Conservation (phyloP, 2,113 vertebrate genomes). For the Salminus brasiliensis region DNA sequence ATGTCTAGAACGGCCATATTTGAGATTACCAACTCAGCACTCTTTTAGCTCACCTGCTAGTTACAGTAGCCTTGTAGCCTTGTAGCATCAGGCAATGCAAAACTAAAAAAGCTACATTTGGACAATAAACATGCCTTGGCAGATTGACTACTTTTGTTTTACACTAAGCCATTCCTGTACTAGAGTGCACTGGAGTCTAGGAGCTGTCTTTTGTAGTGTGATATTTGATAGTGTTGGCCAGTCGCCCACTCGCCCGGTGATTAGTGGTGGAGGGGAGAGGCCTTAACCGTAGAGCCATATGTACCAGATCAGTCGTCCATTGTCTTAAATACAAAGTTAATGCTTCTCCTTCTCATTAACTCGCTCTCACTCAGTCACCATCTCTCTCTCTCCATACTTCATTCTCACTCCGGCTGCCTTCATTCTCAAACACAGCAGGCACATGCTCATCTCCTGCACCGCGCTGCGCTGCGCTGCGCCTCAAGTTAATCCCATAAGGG, state of each 20-base stretch:
- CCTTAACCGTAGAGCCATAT: slow-evolving; percentile 9
- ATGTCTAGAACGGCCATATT: too few species aligned
- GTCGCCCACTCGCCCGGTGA: neutral
- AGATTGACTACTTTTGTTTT: too few species aligned
- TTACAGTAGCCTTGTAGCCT: too few species aligned
- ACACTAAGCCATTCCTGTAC: too few species aligned
- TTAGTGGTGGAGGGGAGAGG: neutral
- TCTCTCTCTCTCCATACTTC: neutral
- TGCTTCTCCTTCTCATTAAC: slow-evolving; percentile 21
- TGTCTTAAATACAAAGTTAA: slow-evolving; percentile 16
- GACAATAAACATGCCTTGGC: too few species aligned
- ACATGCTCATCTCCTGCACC: too few species aligned
- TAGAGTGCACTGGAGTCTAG: neutral
- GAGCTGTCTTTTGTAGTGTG: neutral
- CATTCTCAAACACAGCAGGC: neutral
- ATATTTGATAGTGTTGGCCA: slow-evolving; percentile 4
- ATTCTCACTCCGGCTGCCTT: neutral
- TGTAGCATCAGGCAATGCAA: too few species aligned
- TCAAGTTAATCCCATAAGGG: slow-evolving; percentile 37
- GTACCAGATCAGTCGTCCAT: slow-evolving; percentile 3
- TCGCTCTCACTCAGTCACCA: neutral
- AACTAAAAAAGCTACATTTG: too few species aligned
- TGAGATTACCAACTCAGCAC: too few species aligned
- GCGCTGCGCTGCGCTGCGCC: slow-evolving; percentile 19
- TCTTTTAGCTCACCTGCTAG: too few species aligned